phyloP scores from a whole-genome alignment of 2,888 invertebrate genomes.

The Cephalotes varians region DNA sequence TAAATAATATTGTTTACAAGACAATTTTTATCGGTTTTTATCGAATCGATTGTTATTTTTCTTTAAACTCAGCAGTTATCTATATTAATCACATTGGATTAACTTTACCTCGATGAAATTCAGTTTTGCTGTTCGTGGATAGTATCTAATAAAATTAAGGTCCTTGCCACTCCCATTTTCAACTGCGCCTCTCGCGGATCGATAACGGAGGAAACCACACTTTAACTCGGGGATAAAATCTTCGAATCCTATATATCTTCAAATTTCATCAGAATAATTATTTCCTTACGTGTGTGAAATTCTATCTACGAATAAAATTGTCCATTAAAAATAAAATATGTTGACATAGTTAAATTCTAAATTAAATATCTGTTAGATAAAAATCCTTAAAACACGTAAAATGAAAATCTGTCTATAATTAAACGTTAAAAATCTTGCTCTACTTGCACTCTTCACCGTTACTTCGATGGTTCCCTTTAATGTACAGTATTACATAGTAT shows the following conservation, averaged over 20 bases:
- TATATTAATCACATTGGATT: constrained; percentile 6
- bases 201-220: constrained; percentile 60
- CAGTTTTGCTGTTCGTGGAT: neutral
- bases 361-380: neutral
- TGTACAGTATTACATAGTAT: constrained; percentile 3
- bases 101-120: neutral
- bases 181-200: constrained; percentile 59
- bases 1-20: neutral
- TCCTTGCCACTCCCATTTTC: constrained; percentile 64
- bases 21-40: neutral
- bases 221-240: constrained; percentile 58
- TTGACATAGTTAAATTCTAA: neutral
- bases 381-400: neutral
- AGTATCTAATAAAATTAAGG: constrained; percentile 59
- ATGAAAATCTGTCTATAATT: neutral
- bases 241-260: neutral
- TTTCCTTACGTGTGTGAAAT: neutral
- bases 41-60: neutral
- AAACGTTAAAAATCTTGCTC: neutral
- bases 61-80: neutral
- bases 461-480: neutral
- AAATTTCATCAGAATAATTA: neutral
- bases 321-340: neutral
- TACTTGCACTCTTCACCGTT: neutral
- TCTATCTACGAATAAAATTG: neutral